These are phyloP conservation scores for Halcyon smyrnensis DNA, from an alignment of 2,797 vertebrate genomes.

Conservation along the genomic window DNA sequence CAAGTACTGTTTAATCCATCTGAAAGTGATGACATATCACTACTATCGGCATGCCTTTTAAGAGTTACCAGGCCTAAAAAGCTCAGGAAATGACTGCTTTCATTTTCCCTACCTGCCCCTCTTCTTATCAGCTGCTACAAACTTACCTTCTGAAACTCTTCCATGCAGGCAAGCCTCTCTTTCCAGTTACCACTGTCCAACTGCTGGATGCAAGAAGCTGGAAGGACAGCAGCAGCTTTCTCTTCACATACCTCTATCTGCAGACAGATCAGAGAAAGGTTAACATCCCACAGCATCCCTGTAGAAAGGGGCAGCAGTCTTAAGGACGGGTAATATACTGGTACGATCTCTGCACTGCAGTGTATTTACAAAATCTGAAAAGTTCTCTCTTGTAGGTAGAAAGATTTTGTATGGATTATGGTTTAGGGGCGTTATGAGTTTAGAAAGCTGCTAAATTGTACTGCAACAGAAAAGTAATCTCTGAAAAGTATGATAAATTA, in stretches of 20 bases:
- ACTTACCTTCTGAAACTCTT: slow-evolving; percentile 94
- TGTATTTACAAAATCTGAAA: background rate
- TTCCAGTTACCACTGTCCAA: slow-evolving; percentile 97
- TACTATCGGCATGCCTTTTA: background rate
- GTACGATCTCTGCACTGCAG: background rate
- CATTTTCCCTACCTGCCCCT: background rate
- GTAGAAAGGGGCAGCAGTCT: background rate
- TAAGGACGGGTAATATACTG: background rate
- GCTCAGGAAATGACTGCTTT: background rate
- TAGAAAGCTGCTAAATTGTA: background rate
- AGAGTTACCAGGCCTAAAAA: background rate
- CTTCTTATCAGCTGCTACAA: background rate
- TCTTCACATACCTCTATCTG: slow-evolving; percentile 94
- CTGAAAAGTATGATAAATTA: background rate
- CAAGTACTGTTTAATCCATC: background rate
- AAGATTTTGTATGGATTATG: background rate
- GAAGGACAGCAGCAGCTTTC: slow-evolving; percentile 90
- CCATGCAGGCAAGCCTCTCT: slow-evolving; percentile 96
- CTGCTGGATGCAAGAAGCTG: slow-evolving; percentile 90
- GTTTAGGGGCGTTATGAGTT: background rate
- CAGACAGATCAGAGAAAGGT: slow-evolving; percentile 33
- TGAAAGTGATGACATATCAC: background rate
- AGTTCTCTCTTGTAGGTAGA: background rate
- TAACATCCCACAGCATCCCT: background rate
- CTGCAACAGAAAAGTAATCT: background rate